phyloP scores from a whole-genome alignment of 2,113 vertebrate genomes.

The Lampris incognitus region DNA sequence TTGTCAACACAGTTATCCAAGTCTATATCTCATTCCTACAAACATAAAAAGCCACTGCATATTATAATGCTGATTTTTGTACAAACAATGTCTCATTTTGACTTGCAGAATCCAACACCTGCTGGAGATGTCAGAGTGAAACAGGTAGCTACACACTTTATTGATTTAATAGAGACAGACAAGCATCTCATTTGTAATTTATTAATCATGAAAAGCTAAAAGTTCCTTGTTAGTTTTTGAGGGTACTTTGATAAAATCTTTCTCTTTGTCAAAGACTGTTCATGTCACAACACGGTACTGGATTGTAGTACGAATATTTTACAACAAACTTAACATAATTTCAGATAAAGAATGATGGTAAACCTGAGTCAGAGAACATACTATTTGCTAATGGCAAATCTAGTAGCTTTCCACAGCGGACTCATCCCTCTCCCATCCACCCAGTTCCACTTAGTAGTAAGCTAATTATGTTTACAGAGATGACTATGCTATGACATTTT shows the following conservation, averaged over 20 bases:
- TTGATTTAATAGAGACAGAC: slow-evolving; percentile 2
- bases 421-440: background rate
- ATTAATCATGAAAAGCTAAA: background rate
- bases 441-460: background rate
- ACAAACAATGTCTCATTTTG: slow-evolving; percentile 59
- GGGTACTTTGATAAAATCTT: background rate
- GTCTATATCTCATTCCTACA: background rate
- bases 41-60: slow-evolving; percentile 1
- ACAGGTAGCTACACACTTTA: slow-evolving; percentile 73
- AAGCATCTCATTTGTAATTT: background rate
- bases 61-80: slow-evolving; percentile 13
- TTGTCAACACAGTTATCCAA: background rate
- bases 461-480: background rate
- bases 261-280: background rate
- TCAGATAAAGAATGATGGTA: background rate
- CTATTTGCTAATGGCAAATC: no score
- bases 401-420: background rate
- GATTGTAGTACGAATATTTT: background rate
- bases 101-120: slow-evolving; percentile 80
- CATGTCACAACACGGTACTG: background rate
- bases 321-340: background rate
- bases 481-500: background rate
- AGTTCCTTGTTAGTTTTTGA: background rate
- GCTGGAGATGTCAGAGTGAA: slow-evolving; percentile 83
- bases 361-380: no score